Base-by-base conservation (phyloP, 2,888 invertebrate genomes). In the Harpalus rufipes region DNA sequence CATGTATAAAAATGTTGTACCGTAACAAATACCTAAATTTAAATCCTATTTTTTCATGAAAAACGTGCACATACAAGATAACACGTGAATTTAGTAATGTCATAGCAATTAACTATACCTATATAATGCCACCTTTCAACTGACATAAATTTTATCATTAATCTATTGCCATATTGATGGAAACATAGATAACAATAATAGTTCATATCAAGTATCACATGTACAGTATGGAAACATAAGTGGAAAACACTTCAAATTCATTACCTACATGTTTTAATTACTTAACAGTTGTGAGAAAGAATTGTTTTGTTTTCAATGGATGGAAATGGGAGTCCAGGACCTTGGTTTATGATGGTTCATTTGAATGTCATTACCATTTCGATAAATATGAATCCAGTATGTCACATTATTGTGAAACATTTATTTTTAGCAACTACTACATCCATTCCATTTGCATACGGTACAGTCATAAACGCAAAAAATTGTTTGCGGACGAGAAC, bases 291-390 rank as follows among this genome's bases (percentile, higher is more conserved):
- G n/a, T n/a, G 44, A 51, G 44, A 51, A 51, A 12, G 44, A 51
- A 51, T 51, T 51, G 44, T 51, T 51, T 12, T 51, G 10, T 51
- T 56, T 56, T n/a, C 6, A 56, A 56, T 56, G 56, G 32, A 0
- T 32, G 32, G 10, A 14, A 14, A 16, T 58, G n/a, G n/a, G 59
- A 80, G 41, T 18, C 80, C 59, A 65, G 18, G n/a, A n/a, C 81
- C 81, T 81, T 81, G 81, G 14, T 61, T 41, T 65, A 21, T 12
- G 10, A 18, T 41, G 81, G 81, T 81, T 81, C 65, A 81, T 41
- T 44, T 81, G 61, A 65, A 81, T 81, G 81, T 81, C 81, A 81
- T 81, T 81, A 81, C 65, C 81, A 81, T 81, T 44, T 8, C 63
- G 81, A 81, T 81, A 65, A 44, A 65, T 16, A n/a, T 44, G 63